Evolutionary conservation across 2,888 invertebrate species (phyloP), one percentile per base, ranked within the genome.

Genomic region (Amphipyra tragopoginis): DNA sequence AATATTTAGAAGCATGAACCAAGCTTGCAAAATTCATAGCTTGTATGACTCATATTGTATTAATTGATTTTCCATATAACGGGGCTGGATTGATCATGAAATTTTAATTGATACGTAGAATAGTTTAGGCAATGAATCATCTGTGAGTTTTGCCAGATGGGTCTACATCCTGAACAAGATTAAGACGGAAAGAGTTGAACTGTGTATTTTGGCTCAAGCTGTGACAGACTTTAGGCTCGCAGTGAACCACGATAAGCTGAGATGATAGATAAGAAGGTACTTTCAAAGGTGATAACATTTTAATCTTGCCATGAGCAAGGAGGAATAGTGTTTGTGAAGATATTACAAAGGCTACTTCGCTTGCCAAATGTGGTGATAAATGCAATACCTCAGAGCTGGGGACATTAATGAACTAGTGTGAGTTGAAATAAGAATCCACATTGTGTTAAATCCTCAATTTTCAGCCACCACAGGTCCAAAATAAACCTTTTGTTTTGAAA

Each of bases 401-500:
- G 34, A 47, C 51, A 21, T 53, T 56, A 26, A 72, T 9, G 26
- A 10, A 3, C 50, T 21, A 15, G 21, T 43, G 44, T 9, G 29
- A 45, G 42, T 9, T 45, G 26, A 52, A 66, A 67, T 55, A 33
- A 59, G 43, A 13, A 38, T 40, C 44, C 38, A 29, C 8, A 39
- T 26, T 38, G 45, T 47, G 10, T 65, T n/a, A 50, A 57, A 21
- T 36, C 8, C 48, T 21, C 6, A 29, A 48, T n/a, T 26, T 52
- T 34, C 29, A 39, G 48, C 48, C 5, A 50, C 43, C 50, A 9
- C 47, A 43, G 47, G 26, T 56, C 33, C 7, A 48, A 73, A 68
- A 73, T 73, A 71, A 49, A 61, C 74, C 68, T 73, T 73, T 71
- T 73, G 74, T 71, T 57, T 68, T 68, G 43, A 67, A 61, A 57